These are phyloP conservation scores for Falco concolor DNA, from an alignment of 2,797 vertebrate species.

Conservation along the genomic window DNA sequence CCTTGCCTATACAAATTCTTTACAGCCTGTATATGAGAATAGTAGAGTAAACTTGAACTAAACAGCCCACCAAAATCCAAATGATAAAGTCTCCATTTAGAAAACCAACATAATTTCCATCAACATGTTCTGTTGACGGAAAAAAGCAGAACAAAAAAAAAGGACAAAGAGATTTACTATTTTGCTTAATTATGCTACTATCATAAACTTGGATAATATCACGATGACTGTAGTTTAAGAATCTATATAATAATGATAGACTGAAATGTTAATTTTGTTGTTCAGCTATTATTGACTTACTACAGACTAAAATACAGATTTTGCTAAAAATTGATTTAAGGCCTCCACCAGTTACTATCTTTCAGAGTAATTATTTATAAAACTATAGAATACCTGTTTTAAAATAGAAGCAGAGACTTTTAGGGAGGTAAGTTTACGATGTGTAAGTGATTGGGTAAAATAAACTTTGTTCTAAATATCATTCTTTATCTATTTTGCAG, in stretches of 20 bases:
- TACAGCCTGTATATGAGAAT: background rate
- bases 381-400: background rate
- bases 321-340: background rate
- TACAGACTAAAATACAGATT: background rate
- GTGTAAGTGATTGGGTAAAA: background rate
- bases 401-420: background rate
- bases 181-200: background rate
- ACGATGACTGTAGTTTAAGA: background rate
- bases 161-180: background rate
- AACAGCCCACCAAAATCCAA: background rate
- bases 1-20: background rate
- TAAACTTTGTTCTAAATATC: background rate
- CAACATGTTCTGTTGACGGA: fast-evolving
- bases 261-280: background rate
- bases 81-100: background rate
- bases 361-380: background rate
- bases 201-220: background rate
- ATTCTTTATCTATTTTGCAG: background rate
- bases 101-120: background rate
- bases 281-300: background rate
- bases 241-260: background rate
- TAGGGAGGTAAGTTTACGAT: background rate
- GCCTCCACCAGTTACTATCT: background rate
- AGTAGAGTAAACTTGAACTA: background rate
- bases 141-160: background rate